Evolutionary conservation across 2,113 vertebrate species (phyloP), one percentile per base, ranked within the genome.

Genomic region (Balaeniceps rex): DNA sequence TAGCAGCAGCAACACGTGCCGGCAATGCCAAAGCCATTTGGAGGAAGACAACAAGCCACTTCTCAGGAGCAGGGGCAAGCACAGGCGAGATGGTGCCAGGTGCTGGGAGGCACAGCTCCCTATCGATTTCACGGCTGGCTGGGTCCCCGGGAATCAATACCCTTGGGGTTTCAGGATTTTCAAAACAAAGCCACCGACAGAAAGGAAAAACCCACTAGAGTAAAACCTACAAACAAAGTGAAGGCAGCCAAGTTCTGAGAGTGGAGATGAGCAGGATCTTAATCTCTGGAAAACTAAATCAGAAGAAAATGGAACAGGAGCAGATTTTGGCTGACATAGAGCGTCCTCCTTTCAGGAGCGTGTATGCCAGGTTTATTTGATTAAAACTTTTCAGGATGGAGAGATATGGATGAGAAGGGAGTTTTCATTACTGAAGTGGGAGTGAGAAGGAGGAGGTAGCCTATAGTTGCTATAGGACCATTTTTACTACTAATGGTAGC

Each of bases 211-310:
- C 6, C 31, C 77, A 91, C 36, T 29, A n/a, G 86, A 93, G 84
- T 88, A 70, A 94, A 95, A 95, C 78, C 58, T 86, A 77, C 93
- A 95, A 90, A 87, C 89, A 93, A 80, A 91, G 55, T 0, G 1
- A 29, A 55, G 12, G 38, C n/a, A 90, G 90, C 93, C 93, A 96
- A 92, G 63, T 96, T 93, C 90, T 54, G 3, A 49, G 83, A 96
- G 95, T 5, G 44, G 88, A 96, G 97, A 97, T 88, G 97, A 98
- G 87, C 88, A 92, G 40, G 92, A 96, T 94, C 96, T 95, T 98
- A 97, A 98, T 97, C 97, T 98, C 97, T 97, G 97, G 98, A 98
- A 98, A 98, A 98, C 98, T 98, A 98, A 98, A 98, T 97, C 95
- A 91, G 97, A 94, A 97, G 97, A 95, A 98, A 98, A 98, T 91